Base-by-base conservation (phyloP, 2,888 invertebrate species). In the Ectobius pallidus region DNA sequence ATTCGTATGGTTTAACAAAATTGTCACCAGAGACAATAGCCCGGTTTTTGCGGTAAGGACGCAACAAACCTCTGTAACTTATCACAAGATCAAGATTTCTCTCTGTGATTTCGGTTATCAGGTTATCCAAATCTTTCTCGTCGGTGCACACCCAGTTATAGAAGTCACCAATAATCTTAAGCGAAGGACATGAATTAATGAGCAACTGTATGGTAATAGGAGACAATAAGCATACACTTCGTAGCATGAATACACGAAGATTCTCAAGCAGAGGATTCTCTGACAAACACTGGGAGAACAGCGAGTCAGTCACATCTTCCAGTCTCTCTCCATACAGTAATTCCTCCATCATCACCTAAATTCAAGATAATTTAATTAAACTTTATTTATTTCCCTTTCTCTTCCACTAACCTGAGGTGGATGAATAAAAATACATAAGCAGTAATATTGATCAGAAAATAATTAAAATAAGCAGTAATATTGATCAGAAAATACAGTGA, bases 291-390 rank as follows among this genome's bases (percentile, higher is more conserved):
- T 62, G 39, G 3, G 73, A 20, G 16, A 75, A 58, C 22, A 73
- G 49, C 6, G 68, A 32, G 61, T 75, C 75, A 67, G 73, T 71
- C 14, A 75, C 61, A n/a, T 67, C 20, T n/a, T 73, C 75, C 27
- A 52, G 52, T 11, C 68, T 61, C 46, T 71, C 75, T 7, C 73
- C 70, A 58, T 63, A 74, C 11, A 49, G 25, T 14, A 71, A 73
- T 34, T 73, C 72, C 63, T 75, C 75, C 46, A 72, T 27, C 32
- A 70, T 70, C 49, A 75, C 69, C 75, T 75, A 4, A n/a, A n/a
- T n/a, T n/a, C n/a, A n/a, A n/a, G n/a, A n/a, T n/a, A n/a, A n/a
- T n/a, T n/a, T n/a, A n/a, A n/a, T n/a, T n/a, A n/a, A n/a, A n/a
- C n/a, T n/a, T n/a, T n/a, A n/a, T n/a, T n/a, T n/a, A n/a, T n/a